Evolutionary conservation across 2,797 vertebrate species (phyloP).

Genomic region (Gymnothorax reevesii): DNA sequence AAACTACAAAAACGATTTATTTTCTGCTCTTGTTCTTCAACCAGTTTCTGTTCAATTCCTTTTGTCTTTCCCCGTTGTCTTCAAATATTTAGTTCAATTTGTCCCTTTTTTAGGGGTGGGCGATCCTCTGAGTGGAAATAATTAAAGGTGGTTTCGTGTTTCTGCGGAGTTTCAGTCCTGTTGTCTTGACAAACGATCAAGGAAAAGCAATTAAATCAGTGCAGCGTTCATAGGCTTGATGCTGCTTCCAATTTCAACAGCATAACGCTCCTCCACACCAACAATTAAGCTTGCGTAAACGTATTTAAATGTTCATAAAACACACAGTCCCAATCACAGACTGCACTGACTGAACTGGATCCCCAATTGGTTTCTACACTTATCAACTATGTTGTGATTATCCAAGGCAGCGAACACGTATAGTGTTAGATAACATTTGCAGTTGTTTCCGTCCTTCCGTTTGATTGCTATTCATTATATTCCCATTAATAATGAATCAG

Average conservation of each 20-base stretch:
- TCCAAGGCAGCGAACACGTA: neutral
- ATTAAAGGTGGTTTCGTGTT: neutral
- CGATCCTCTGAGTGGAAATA: neutral
- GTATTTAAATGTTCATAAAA: neutral
- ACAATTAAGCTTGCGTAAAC: neutral
- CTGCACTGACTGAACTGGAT: neutral
- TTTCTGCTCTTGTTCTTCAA: constrained; percentile 21
- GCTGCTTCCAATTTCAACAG: neutral
- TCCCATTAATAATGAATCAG: constrained; percentile 13
- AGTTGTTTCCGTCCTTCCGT: constrained; percentile 16
- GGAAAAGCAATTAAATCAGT: constrained; percentile 30
- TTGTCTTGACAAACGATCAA: constrained; percentile 18
- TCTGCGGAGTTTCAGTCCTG: constrained; percentile 11
- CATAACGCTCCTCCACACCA: neutral
- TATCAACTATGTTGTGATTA: constrained; percentile 13
- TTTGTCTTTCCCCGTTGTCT: neutral
- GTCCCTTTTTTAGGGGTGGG: neutral
- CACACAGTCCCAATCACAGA: neutral
- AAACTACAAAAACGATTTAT: neutral
- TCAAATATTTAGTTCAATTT: neutral
- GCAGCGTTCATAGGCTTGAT: neutral
- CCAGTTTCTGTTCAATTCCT: constrained; percentile 7
- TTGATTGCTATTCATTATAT: neutral
- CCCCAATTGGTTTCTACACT: constrained; percentile 19
- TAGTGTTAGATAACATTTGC: constrained; percentile 5